These are phyloP conservation scores for Drosophila paramelanica DNA, from an alignment of 2,888 invertebrate species.

Conservation along the genomic window DNA sequence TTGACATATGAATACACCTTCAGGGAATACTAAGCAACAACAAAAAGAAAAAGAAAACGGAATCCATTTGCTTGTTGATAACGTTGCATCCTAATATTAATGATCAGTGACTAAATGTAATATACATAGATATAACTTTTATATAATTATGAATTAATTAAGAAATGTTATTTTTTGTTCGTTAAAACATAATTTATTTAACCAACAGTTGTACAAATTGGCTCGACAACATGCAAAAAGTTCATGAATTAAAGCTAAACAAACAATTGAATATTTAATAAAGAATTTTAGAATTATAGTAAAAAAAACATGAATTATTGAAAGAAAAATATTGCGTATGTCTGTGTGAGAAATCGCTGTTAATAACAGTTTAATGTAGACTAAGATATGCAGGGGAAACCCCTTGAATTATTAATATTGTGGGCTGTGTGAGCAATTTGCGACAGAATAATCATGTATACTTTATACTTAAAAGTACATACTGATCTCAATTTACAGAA, in stretches of 20 bases:
- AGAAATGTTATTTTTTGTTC: constrained; percentile 22
- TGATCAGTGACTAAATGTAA: constrained; percentile 5
- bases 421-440: neutral
- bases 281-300: neutral
- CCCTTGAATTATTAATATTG: neutral
- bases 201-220: constrained; percentile 10
- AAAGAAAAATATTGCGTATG: neutral
- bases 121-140: constrained; percentile 9
- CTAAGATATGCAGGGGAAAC: neutral
- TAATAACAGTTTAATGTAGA: too few relatives aligned
- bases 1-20: constrained; percentile 10
- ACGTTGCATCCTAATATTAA: constrained; percentile 3
- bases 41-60: too few relatives aligned
- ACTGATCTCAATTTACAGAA: neutral
- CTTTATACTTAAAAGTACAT: neutral
- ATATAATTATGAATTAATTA: constrained; percentile 19
- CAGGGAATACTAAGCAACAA: neutral
- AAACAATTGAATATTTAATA: neutral
- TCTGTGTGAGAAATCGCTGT: too few relatives aligned
- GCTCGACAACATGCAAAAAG: neutral
- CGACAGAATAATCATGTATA: too few relatives aligned
- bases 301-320: neutral
- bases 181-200: constrained; percentile 12
- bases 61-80: neutral
- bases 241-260: neutral